Conservation (phyloP, 2,797 vertebrate species). For the Diceros bicornis region DNA sequence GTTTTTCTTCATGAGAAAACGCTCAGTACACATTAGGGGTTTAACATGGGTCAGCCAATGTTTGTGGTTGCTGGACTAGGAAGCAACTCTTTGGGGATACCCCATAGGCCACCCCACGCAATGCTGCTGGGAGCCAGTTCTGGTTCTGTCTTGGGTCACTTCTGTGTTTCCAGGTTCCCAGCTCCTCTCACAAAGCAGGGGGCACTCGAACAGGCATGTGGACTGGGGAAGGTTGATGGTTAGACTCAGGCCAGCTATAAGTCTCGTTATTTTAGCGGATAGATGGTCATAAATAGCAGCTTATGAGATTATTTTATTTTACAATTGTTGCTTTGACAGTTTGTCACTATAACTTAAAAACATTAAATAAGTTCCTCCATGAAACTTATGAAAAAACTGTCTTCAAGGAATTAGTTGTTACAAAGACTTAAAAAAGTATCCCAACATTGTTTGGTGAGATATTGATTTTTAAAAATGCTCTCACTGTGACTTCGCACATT, state of each 20-base stretch:
- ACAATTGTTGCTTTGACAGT: not conserved
- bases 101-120: not conserved
- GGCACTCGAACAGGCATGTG: not conserved
- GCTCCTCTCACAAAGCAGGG: not conserved
- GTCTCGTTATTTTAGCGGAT: not conserved
- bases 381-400: not conserved
- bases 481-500: too few species aligned
- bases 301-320: not conserved
- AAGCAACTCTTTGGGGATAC: too few species aligned
- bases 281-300: not conserved
- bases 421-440: not conserved
- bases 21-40: not conserved
- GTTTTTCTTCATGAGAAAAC: not conserved
- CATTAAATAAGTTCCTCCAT: not conserved
- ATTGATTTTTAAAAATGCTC: not conserved
- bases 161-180: not conserved
- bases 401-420: not conserved
- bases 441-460: not conserved
- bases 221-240: fast-evolving
- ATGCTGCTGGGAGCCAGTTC: not conserved
- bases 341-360: not conserved
- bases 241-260: not conserved
- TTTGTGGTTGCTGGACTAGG: not conserved
- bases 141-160: not conserved
- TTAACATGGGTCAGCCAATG: not conserved